phyloP scores from a whole-genome alignment of 2,888 invertebrate genomes.

The Protonemura montana region DNA sequence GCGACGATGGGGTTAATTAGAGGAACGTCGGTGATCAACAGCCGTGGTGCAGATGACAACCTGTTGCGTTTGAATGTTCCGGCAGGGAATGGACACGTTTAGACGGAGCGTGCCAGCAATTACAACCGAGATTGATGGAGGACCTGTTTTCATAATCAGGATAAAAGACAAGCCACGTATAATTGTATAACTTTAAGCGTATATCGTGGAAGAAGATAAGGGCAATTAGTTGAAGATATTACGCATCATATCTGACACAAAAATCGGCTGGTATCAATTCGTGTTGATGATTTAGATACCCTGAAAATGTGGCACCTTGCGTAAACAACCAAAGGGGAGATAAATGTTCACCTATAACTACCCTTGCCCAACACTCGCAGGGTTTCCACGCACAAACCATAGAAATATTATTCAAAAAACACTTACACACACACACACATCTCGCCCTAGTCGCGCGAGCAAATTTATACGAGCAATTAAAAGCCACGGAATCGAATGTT shows the following conservation, averaged over 20 bases:
- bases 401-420: too few relatives aligned
- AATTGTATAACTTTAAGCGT: background rate
- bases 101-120: background rate
- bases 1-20: background rate
- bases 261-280: background rate
- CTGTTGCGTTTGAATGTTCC: background rate
- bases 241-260: background rate
- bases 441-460: background rate
- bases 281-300: background rate
- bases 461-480: background rate
- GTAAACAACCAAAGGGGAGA: background rate
- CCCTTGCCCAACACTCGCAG: background rate
- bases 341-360: background rate
- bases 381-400: background rate
- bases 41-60: background rate
- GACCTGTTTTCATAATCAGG: background rate
- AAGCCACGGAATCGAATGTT: background rate
- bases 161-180: background rate
- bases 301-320: background rate
- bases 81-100: background rate
- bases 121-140: background rate
- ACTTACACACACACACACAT: too few relatives aligned
- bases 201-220: background rate
- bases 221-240: background rate
- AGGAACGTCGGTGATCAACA: background rate